A percentile compares a stretch with the other conserved stretches of the same genome.
Conservation (phyloP, 1,140 invertebrate genomes). For the Drosophila eugracilis region DNA sequence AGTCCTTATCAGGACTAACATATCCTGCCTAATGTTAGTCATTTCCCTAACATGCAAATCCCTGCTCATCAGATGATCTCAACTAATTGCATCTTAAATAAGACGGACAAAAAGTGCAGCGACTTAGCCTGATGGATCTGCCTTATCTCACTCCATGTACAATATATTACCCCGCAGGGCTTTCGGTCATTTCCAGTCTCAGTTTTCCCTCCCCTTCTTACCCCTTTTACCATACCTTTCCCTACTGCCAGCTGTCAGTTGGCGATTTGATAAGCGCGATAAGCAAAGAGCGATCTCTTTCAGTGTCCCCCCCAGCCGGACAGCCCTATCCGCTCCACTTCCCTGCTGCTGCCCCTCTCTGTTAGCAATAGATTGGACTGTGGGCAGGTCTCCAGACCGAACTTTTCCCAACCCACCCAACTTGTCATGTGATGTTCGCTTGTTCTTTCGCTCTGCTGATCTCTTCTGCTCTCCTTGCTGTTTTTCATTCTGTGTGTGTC, state of each 20-base stretch:
- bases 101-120: constrained; percentile 9
- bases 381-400: constrained; percentile 65
- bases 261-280: constrained; percentile 78
- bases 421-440: constrained; percentile 77
- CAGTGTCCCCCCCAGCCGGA: constrained; percentile 21
- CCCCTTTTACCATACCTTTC: background rate
- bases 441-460: constrained; percentile 42
- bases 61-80: constrained; percentile 16
- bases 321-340: background rate
- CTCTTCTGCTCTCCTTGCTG: constrained; percentile 17
- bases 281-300: constrained; percentile 56
- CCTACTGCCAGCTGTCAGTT: constrained; percentile 60
- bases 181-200: constrained; percentile 30
- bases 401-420: constrained; percentile 36
- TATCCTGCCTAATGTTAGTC: too few relatives aligned
- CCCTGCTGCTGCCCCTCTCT: background rate
- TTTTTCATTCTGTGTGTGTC: constrained; percentile 23
- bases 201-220: background rate
- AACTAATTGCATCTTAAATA: constrained; percentile 40
- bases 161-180: constrained; percentile 44
- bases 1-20: too few relatives aligned
- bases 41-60: background rate
- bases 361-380: constrained; percentile 32
- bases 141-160: constrained; percentile 13
- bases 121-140: constrained; percentile 40